Conservation (phyloP, 2,113 vertebrate species). For the Hippocampus zosterae region DNA sequence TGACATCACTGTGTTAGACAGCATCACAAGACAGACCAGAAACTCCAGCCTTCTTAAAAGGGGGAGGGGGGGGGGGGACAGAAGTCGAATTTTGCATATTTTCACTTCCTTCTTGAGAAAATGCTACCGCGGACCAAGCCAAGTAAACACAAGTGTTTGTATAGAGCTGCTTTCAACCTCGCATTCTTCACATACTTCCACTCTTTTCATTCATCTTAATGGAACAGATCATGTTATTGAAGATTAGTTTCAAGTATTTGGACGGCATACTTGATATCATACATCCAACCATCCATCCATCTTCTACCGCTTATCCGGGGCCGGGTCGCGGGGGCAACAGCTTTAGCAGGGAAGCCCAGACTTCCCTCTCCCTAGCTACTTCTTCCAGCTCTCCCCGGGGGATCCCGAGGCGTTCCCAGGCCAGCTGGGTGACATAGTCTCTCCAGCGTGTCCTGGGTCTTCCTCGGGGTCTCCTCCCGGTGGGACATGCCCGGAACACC, state of each 20-base stretch:
- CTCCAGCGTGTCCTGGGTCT: too few species aligned
- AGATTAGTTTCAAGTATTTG: background rate
- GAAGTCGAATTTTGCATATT: slow-evolving; percentile 72
- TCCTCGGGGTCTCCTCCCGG: too few species aligned
- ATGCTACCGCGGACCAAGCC: slow-evolving; percentile 52
- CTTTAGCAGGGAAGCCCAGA: too few species aligned
- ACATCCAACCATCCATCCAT: too few species aligned
- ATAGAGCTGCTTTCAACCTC: slow-evolving; percentile 44
- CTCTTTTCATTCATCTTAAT: slow-evolving; percentile 7
- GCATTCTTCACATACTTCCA: slow-evolving; percentile 55
- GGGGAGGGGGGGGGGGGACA: slow-evolving; percentile 25
- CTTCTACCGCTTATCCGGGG: too few species aligned
- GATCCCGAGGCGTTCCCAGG: too few species aligned
- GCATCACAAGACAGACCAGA: slow-evolving; percentile 64
- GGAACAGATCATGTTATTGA: background rate
- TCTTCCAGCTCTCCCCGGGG: too few species aligned
- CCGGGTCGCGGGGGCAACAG: too few species aligned
- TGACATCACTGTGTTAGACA: slow-evolving; percentile 51
- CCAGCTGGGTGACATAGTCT: too few species aligned
- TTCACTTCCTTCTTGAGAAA: slow-evolving; percentile 76
- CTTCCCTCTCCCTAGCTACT: too few species aligned
- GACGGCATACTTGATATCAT: background rate
- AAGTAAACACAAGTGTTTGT: slow-evolving; percentile 66
- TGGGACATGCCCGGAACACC: too few species aligned
- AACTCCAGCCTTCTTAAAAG: slow-evolving; percentile 38